These are phyloP conservation scores for Vultur gryphus DNA, from an alignment of 2,797 vertebrate genomes.

Conservation along the genomic window DNA sequence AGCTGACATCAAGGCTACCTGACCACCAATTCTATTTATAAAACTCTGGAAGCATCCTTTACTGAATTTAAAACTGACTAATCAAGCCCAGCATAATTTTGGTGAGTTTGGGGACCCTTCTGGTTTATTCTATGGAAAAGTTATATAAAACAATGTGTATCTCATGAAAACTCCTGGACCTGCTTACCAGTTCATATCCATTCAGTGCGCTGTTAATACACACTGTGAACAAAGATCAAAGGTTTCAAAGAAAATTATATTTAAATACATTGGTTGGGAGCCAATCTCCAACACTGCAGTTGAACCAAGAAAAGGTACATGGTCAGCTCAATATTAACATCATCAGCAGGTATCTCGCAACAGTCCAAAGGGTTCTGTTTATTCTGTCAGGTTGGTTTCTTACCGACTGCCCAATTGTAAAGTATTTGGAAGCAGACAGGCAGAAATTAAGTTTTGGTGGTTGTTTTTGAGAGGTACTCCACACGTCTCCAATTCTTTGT, in stretches of 20 bases:
- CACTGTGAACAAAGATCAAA: background rate
- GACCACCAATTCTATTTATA: background rate
- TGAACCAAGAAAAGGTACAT: background rate
- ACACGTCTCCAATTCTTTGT: background rate
- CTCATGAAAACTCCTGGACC: background rate
- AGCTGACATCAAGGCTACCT: background rate
- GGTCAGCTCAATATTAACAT: background rate
- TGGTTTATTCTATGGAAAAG: background rate
- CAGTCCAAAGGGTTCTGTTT: background rate
- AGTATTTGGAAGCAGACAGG: background rate
- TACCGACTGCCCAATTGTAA: fast-evolving
- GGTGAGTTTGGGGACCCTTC: background rate
- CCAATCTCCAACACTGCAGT: background rate
- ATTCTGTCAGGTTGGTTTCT: background rate
- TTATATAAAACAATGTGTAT: background rate
- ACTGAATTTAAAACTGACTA: background rate
- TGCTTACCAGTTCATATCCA: background rate
- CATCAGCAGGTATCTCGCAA: background rate
- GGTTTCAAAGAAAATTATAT: background rate
- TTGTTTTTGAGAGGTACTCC: background rate
- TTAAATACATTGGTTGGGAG: background rate
- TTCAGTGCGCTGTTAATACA: background rate
- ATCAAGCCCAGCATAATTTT: background rate
- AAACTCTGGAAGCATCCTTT: background rate
- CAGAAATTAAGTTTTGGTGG: background rate